These are phyloP conservation scores for Chinchilla lanigera DNA, from an alignment of 2,113 vertebrate genomes.

Conservation along the genomic window DNA sequence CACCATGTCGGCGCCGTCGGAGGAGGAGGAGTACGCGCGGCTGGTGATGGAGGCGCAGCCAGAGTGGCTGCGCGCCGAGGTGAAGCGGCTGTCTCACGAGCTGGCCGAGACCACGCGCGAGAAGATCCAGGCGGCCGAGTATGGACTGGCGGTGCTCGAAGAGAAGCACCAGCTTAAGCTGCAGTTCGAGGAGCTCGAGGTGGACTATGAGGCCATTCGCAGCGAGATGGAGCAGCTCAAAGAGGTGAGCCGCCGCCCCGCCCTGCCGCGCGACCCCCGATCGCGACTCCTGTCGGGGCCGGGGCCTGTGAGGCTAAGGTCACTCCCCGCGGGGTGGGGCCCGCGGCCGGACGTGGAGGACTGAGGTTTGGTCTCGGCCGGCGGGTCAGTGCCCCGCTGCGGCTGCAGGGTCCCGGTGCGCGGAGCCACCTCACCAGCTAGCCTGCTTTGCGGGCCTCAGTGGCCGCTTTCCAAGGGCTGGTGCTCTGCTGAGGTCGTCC, in stretches of 20 bases:
- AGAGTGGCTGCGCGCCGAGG: slow-evolving; percentile 93
- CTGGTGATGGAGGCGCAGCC: slow-evolving; percentile 94
- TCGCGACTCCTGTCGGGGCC: neutral
- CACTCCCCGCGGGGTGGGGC: neutral
- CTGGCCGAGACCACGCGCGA: slow-evolving; percentile 95
- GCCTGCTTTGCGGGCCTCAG: neutral
- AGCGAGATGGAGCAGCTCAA: slow-evolving; percentile 96
- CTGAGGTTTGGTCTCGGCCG: neutral
- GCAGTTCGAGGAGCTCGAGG: slow-evolving; percentile 95
- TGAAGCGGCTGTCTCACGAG: slow-evolving; percentile 93
- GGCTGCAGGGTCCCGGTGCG: neutral
- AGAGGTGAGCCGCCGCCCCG: slow-evolving; percentile 89
- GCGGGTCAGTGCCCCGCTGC: neutral
- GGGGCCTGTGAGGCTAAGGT: slow-evolving; percentile 2
- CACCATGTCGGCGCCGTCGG: slow-evolving; percentile 88
- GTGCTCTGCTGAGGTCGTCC: neutral
- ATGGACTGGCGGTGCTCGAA: slow-evolving; percentile 96
- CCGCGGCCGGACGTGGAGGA: neutral
- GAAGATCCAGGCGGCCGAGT: slow-evolving; percentile 99
- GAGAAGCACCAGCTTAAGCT: slow-evolving; percentile 98
- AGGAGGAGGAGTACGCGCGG: slow-evolving; percentile 90
- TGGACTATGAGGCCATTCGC: slow-evolving; percentile 93
- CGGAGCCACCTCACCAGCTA: neutral
- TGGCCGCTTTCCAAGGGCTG: neutral
- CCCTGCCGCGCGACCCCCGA: neutral